Evolutionary conservation across 1,140 invertebrate genomes (phyloP).

Genomic region (Octopus bimaculoides): DNA sequence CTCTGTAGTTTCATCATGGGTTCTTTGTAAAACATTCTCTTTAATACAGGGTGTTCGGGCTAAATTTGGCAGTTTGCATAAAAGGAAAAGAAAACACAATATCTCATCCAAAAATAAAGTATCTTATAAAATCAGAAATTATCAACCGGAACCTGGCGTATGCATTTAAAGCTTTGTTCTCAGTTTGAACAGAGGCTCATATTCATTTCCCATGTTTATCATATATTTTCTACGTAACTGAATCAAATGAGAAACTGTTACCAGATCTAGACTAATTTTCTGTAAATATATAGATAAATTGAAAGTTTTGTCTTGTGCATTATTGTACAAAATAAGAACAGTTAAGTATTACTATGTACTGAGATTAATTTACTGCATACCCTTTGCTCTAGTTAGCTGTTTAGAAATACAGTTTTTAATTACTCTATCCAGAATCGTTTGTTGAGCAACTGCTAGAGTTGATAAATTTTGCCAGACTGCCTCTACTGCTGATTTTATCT

Average conservation of each 20-base stretch:
- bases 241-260: conserved; percentile 17
- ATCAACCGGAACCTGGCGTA: not conserved
- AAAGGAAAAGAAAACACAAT: too few relatives aligned
- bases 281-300: conserved; percentile 14
- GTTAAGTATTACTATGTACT: conserved; percentile 3
- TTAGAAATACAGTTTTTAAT: not conserved
- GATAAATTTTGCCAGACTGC: conserved; percentile 4
- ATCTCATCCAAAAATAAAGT: too few relatives aligned
- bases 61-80: too few relatives aligned
- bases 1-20: conserved; percentile 3
- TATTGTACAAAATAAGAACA: conserved; percentile 6
- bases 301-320: conserved; percentile 1
- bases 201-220: conserved; percentile 14
- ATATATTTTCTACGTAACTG: not conserved
- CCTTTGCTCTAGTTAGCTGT: conserved; percentile 2
- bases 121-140: not conserved
- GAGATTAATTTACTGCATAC: not conserved
- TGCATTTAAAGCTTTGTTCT: not conserved
- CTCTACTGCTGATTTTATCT: conserved; percentile 3
- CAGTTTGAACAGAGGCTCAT: not conserved
- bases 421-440: not conserved
- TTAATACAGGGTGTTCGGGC: not conserved
- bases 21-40: not conserved
- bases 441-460: not conserved
- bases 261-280: conserved; percentile 12